Evolutionary conservation across 2,113 vertebrate species (phyloP), one percentile per base, ranked within the genome.

Genomic region (Gnathonemus longibarbis): DNA sequence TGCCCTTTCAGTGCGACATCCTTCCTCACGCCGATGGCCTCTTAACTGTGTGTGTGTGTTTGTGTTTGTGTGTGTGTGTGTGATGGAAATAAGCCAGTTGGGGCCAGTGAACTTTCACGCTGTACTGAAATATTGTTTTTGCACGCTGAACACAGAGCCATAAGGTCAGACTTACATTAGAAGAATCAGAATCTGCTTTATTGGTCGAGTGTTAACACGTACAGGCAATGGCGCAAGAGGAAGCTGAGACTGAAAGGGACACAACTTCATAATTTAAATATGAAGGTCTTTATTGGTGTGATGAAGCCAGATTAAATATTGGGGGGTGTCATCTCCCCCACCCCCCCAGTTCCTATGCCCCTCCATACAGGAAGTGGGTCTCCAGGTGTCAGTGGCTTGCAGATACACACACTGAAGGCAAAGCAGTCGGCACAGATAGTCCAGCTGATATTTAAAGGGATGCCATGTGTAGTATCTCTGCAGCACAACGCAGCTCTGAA

Each of bases 1-100:
- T 93, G 93, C 91, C 91, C 90, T 90, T 91, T 91, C 88, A 58
- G 11, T 88, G 91, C 94, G 93, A 93, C 95, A 95, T 95, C 95
- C 94, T 94, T 88, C 83, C 45, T 45, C 53, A 0, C 19, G n/a
- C 88, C 91, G 90, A 90, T 89, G 89, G 77, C 89, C 89, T 88
- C 89, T 56, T 88, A 89, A 45, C 45, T 84, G 45, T 84, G 35
- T 80, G 74, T 35, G 31, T 39, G 70, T 53, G 52, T 53, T 53
- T 24, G 21, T 27, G 58, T 77, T 27, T 77, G 56, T 62, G 58
- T 21, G 6, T n/a, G 6, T n/a, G 58, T 48, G 46, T 8, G 7
- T 10, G 15, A 70, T 70, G 24, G 27, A 70, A 31, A 70, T 70
- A 70, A 4, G 9, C 62, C 62, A 70, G 62, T 27, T 70, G 70